Conservation (phyloP, 2,113 vertebrate species). For the Thryonomys swinderianus region DNA sequence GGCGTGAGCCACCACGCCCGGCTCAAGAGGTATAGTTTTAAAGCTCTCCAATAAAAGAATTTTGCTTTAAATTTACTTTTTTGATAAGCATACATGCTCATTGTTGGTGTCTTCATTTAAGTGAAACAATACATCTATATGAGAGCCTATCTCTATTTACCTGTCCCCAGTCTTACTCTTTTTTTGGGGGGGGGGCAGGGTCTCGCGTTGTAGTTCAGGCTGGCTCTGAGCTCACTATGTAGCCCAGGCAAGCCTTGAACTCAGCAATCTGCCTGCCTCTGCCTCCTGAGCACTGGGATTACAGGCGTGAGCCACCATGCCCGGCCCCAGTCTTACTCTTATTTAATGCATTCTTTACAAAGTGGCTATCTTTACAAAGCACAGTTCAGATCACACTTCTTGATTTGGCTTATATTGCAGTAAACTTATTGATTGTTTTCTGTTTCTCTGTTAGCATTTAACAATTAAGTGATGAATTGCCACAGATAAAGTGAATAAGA, state of each 20-base stretch:
- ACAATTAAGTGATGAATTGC: background rate
- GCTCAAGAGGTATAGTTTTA: too few species aligned
- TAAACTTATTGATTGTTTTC: background rate
- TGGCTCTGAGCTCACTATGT: too few species aligned
- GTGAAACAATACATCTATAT: background rate
- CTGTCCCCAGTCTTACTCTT: background rate
- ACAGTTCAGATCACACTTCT: background rate
- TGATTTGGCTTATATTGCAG: background rate
- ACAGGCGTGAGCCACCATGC: too few species aligned
- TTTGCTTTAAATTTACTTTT: constrained; percentile 1
- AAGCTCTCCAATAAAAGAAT: constrained; percentile 15
- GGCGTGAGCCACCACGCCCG: too few species aligned
- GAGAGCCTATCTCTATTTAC: background rate
- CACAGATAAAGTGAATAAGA: background rate
- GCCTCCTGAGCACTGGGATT: too few species aligned
- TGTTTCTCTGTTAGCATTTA: background rate
- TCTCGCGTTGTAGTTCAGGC: too few species aligned
- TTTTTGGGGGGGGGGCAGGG: too few species aligned
- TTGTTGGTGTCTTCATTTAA: constrained; percentile 26
- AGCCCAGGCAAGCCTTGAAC: too few species aligned
- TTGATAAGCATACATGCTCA: background rate
- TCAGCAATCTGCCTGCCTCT: too few species aligned
- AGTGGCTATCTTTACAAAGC: constrained; percentile 21
- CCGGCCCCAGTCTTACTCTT: background rate
- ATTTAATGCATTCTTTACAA: background rate